Conservation (phyloP, 2,888 invertebrate species). For the Microctonus hyperodae region DNA sequence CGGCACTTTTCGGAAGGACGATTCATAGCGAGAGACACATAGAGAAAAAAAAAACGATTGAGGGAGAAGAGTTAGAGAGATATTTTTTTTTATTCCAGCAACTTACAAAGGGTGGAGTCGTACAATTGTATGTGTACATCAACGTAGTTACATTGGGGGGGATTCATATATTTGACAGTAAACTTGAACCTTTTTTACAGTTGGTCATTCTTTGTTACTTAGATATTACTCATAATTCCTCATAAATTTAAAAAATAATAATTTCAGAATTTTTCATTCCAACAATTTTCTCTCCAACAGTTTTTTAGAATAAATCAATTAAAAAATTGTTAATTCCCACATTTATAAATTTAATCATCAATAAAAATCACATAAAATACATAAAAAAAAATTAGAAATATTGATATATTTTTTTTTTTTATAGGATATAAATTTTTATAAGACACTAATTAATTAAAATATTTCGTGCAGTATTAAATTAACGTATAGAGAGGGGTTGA, state of each 20-base stretch:
- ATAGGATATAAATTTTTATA: neutral
- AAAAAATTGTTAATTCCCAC: too few species aligned
- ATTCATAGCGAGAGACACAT: neutral
- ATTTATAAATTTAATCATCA: too few species aligned
- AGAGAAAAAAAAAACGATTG: too few species aligned
- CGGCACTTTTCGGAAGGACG: conserved; percentile 24
- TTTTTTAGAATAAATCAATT: too few species aligned
- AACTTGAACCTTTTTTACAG: neutral
- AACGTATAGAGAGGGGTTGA: neutral
- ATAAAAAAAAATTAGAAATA: too few species aligned
- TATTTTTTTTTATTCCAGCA: neutral
- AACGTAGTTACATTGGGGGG: neutral
- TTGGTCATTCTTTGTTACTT: neutral
- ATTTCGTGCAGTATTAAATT: neutral
- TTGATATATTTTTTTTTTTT: neutral
- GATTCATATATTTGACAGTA: neutral
- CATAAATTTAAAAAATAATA: too few species aligned
- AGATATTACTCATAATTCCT: neutral
- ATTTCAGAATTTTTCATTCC: too few species aligned
- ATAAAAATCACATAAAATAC: too few species aligned
- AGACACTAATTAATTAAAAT: too few species aligned
- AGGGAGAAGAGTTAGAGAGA: neutral
- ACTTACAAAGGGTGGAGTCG: conserved; percentile 10
- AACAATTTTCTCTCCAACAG: too few species aligned
- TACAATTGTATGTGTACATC: neutral